A percentile compares a stretch with the other conserved stretches of the same genome.
These are phyloP conservation scores for Bradypus variegatus DNA, from an alignment of 2,797 vertebrate species.

Conservation along the genomic window DNA sequence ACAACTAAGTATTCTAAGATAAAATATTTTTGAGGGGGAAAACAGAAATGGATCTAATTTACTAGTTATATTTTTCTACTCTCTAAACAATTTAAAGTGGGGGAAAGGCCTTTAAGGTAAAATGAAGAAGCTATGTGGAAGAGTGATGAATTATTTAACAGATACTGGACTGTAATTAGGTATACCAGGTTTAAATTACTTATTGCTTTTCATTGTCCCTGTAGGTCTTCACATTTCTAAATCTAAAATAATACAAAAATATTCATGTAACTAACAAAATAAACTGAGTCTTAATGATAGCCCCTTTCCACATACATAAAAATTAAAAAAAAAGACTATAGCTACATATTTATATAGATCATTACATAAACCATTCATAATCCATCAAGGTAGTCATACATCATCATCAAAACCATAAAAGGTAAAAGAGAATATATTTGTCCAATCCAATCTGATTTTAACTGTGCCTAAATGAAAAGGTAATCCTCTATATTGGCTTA, in stretches of 20 bases:
- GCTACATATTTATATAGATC: neutral
- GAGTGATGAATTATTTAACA: slow-evolving; percentile 44
- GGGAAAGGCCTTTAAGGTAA: neutral
- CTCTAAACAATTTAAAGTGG: slow-evolving; percentile 17
- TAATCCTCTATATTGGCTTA: neutral
- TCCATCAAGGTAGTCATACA: neutral
- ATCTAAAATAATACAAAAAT: slow-evolving; percentile 63
- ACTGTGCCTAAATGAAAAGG: neutral
- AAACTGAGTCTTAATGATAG: neutral
- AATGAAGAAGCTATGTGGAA: slow-evolving; percentile 19
- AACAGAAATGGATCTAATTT: slow-evolving; percentile 17
- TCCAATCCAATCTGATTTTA: neutral
- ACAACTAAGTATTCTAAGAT: neutral
- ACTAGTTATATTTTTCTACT: neutral
- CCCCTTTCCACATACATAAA: neutral
- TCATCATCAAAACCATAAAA: neutral
- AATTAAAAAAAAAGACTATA: neutral
- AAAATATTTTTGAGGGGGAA: neutral
- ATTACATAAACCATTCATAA: neutral
- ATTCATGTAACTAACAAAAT: slow-evolving; percentile 30
- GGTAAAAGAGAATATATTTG: neutral
- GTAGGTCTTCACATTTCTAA: slow-evolving; percentile 44
- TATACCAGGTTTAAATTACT: slow-evolving; percentile 56
- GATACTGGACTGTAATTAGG: slow-evolving; percentile 35
- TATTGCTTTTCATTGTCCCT: slow-evolving; percentile 62